Conservation (phyloP, 2,113 vertebrate genomes). For the Laticauda colubrina region DNA sequence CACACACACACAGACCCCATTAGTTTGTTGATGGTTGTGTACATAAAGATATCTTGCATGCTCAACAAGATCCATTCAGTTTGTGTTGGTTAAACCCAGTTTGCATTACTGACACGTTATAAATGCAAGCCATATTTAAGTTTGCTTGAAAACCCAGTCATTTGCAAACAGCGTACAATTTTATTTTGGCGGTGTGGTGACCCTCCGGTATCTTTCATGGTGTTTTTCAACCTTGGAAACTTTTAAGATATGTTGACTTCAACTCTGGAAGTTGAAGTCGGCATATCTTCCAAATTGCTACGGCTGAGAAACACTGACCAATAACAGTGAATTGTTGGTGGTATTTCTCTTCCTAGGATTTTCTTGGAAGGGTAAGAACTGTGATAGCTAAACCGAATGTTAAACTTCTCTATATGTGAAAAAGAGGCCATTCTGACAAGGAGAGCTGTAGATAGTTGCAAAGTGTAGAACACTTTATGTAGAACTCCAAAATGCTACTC, state of each 20-base stretch:
- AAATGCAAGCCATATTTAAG: background rate
- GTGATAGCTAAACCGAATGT: background rate
- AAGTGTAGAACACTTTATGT: background rate
- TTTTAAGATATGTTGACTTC: background rate
- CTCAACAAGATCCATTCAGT: background rate
- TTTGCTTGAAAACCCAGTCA: background rate
- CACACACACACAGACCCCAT: no score
- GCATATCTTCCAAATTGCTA: background rate
- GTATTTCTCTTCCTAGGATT: background rate
- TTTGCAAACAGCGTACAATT: background rate
- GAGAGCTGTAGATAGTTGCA: background rate
- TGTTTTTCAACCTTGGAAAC: background rate
- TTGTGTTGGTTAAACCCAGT: background rate
- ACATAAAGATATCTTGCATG: background rate
- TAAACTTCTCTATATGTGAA: background rate
- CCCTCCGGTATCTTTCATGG: background rate
- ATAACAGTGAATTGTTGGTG: background rate
- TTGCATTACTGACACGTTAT: no score
- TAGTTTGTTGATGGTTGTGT: background rate
- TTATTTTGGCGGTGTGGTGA: background rate
- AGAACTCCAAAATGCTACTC: background rate
- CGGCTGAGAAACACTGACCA: background rate
- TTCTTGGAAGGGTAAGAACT: background rate
- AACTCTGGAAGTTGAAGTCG: background rate
- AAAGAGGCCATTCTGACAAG: background rate